Conservation (phyloP, 2,888 invertebrate species). For the Laothoe populi region DNA sequence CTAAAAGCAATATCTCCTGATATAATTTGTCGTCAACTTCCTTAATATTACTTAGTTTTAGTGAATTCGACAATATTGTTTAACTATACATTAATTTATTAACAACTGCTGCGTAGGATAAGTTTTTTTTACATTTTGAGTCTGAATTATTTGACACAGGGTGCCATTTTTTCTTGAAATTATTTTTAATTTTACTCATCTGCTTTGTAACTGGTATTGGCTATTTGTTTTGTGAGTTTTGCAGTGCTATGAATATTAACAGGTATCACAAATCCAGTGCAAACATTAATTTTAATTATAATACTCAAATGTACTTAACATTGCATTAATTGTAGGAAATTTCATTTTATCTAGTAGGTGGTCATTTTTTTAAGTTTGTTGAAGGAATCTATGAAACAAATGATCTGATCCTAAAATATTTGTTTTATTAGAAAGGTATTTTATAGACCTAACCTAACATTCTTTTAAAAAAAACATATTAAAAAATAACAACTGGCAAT, state of each 20-base stretch:
- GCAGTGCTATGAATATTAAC: conserved; percentile 2
- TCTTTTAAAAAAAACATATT: too few species aligned
- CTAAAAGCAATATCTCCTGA: conserved; percentile 22
- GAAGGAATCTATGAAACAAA: too few species aligned
- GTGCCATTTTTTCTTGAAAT: conserved; percentile 59
- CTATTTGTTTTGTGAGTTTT: conserved; percentile 4
- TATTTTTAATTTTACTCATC: conserved; percentile 33
- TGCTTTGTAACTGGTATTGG: conserved; percentile 5
- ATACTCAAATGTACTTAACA: too few species aligned
- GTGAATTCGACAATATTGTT: conserved; percentile 32
- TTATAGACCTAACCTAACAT: too few species aligned
- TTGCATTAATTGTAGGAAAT: too few species aligned
- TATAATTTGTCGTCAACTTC: conserved; percentile 6
- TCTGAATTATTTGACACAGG: conserved; percentile 64
- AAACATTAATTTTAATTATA: background rate
- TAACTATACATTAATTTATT: conserved; percentile 48
- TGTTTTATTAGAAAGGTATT: too few species aligned
- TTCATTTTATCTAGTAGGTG: background rate
- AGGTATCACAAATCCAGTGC: background rate
- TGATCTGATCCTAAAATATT: too few species aligned
- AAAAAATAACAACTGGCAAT: too few species aligned
- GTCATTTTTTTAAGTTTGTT: too few species aligned
- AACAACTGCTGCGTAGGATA: conserved; percentile 36
- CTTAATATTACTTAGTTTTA: conserved; percentile 30
- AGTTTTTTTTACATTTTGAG: conserved; percentile 47